Evolutionary conservation across 92 coral and sea anemone genomes (phyloP).

Genomic region (Porites cylindrica): DNA sequence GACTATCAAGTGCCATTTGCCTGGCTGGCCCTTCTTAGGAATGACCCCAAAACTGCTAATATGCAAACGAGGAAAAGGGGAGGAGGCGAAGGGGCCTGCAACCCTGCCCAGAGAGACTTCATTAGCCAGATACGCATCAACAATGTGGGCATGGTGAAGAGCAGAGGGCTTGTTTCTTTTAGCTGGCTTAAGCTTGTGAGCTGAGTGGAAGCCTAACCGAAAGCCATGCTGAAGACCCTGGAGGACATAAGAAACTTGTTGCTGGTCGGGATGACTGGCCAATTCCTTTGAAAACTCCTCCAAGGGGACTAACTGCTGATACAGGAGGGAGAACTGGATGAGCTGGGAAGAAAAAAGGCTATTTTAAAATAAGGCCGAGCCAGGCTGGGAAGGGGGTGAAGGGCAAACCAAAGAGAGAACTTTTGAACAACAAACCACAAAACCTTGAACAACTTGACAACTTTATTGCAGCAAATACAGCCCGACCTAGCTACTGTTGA

Average conservation of each 20-base stretch:
- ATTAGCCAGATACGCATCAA: conserved; percentile 40
- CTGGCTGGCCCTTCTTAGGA: conserved; percentile 48
- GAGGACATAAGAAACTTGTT: conserved; percentile 27
- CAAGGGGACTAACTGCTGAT: conserved; percentile 6
- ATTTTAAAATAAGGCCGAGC: no score
- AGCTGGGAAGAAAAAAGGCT: background rate
- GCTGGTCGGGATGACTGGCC: conserved; percentile 30
- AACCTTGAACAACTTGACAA: background rate
- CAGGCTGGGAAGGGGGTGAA: no score
- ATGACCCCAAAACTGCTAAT: conserved; percentile 56
- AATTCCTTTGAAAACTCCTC: conserved; percentile 19
- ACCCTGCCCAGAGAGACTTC: conserved; percentile 42
- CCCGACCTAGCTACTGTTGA: conserved; percentile 5
- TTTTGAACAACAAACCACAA: conserved; percentile 5
- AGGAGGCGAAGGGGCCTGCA: conserved; percentile 40
- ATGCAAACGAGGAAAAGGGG: conserved; percentile 11
- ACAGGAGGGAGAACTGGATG: background rate
- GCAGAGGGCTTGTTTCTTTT: conserved; percentile 55
- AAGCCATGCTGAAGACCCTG: conserved; percentile 37
- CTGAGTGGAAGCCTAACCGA: conserved; percentile 11
- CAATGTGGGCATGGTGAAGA: conserved; percentile 42
- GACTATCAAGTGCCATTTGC: conserved; percentile 50
- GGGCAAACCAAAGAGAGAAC: conserved; percentile 1
- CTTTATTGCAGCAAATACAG: background rate
- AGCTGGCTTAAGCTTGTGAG: conserved; percentile 28